Conservation (phyloP, 2,113 vertebrate species). For the Tupaia chinensis region DNA sequence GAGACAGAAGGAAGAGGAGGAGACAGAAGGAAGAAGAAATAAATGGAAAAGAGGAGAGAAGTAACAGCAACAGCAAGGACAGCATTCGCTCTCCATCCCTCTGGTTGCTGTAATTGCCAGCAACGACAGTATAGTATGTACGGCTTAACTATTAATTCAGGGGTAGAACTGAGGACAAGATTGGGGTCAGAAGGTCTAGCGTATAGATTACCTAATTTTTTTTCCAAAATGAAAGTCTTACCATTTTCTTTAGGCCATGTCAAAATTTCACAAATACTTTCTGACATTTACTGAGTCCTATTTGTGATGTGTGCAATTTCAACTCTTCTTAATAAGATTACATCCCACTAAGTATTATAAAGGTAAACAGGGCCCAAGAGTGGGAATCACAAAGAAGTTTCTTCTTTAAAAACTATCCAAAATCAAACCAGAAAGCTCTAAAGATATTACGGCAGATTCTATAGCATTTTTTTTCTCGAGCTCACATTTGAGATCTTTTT, state of each 20-base stretch:
- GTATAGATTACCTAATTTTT: neutral
- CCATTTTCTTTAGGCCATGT: neutral
- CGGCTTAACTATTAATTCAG: neutral
- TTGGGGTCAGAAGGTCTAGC: neutral
- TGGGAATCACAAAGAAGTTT: neutral
- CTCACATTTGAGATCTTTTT: neutral
- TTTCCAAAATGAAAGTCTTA: neutral
- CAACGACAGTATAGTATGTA: neutral
- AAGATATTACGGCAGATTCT: neutral
- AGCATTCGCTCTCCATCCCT: neutral
- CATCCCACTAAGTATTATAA: neutral
- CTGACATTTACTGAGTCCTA: neutral
- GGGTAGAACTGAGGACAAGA: neutral
- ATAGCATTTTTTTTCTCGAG: neutral
- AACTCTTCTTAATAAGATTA: neutral
- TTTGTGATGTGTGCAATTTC: neutral
- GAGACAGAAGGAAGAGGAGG: neutral
- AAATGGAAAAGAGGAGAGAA: neutral
- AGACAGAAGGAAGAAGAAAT: neutral
- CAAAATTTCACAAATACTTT: no score
- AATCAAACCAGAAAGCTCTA: neutral
- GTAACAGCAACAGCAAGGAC: neutral
- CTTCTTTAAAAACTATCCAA: neutral
- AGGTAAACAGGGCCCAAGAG: neutral
- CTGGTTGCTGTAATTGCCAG: neutral